Evolutionary conservation across 2,113 vertebrate genomes (phyloP), one percentile per base, ranked within the genome.

Genomic region (Rhodinocichla rosea): DNA sequence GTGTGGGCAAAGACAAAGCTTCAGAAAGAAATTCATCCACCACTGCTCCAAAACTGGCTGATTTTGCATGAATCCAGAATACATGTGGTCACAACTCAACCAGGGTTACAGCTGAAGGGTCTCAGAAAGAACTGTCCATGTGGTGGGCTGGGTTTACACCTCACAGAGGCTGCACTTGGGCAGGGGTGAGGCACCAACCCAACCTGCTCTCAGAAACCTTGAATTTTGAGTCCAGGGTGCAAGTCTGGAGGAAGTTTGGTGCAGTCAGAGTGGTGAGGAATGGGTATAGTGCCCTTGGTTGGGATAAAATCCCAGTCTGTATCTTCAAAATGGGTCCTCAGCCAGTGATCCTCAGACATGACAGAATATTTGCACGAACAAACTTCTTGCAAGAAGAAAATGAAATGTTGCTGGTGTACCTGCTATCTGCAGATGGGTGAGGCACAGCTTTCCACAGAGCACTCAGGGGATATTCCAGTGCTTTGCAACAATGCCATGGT

Each of bases 301-400:
- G 64, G 19, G 22, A 57, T 28, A 22, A 60, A 89, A 63, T 0
- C 2, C 37, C 1, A 0, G 10, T 33, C 47, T 49, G 12, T 35
- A 12, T 10, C 73, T n/a, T 50, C 42, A 33, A 8, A 45, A 20
- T 3, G 23, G 12, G 47, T 44, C 59, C 62, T 52, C 33, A 75
- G 83, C 52, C 50, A 13, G 14, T 0, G 10, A 32, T 9, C 24
- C 60, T 69, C 39, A 32, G 23, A 6, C 4, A 13, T 0, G 19
- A 19, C 13, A 65, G 47, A 39, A 22, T 19, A 35, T 42, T 69
- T 50, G 35, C 59, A 80, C 23, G 59, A 32, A 19, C 22, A 10
- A 8, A 9, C 7, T 59, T 49, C 23, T 37, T 68, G 23, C 33
- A 32, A 45, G 52, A 73, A 45, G 21, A 42, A 81, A 89, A 50